These are phyloP conservation scores for Parauchenoglanis ngamensis DNA, from an alignment of 2,797 vertebrate species.

Conservation along the genomic window DNA sequence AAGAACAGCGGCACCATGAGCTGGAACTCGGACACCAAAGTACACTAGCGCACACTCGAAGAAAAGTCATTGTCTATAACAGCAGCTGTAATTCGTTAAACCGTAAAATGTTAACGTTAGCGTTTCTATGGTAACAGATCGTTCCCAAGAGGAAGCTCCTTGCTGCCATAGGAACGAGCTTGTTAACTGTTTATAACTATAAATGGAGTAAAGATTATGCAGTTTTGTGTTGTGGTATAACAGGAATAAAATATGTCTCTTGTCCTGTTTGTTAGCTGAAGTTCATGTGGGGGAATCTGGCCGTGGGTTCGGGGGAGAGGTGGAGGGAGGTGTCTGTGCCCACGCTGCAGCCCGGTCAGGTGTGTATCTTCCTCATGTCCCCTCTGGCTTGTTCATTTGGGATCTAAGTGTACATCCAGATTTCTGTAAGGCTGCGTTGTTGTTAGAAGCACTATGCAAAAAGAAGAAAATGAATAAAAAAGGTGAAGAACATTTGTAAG, in stretches of 20 bases:
- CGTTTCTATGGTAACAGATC: not conserved
- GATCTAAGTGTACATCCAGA: not conserved
- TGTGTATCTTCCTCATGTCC: conserved; percentile 51
- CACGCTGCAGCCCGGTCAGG: conserved; percentile 85
- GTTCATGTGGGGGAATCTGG: conserved; percentile 98
- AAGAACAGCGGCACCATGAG: conserved; percentile 89
- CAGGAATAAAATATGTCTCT: not conserved
- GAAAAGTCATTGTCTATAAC: not conserved
- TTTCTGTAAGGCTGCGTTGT: not conserved
- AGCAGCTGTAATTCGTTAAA: not conserved
- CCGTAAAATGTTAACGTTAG: not conserved
- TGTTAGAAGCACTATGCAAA: not conserved
- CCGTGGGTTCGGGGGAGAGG: conserved; percentile 82
- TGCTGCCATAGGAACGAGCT: no score
- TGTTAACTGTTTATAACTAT: not conserved
- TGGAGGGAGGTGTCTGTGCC: conserved; percentile 89
- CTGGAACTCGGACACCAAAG: conserved; percentile 92
- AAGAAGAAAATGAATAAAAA: not conserved
- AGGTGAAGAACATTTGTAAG: not conserved
- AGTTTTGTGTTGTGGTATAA: not conserved
- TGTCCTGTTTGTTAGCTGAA: conserved; percentile 80
- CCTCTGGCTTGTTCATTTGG: not conserved
- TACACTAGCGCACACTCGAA: conserved; percentile 57
- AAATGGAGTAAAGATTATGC: not conserved
- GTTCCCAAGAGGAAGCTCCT: not conserved